Evolutionary conservation across 1,140 invertebrate species (phyloP), one percentile per base, ranked within the genome.

Genomic region (Samia ricini): DNA sequence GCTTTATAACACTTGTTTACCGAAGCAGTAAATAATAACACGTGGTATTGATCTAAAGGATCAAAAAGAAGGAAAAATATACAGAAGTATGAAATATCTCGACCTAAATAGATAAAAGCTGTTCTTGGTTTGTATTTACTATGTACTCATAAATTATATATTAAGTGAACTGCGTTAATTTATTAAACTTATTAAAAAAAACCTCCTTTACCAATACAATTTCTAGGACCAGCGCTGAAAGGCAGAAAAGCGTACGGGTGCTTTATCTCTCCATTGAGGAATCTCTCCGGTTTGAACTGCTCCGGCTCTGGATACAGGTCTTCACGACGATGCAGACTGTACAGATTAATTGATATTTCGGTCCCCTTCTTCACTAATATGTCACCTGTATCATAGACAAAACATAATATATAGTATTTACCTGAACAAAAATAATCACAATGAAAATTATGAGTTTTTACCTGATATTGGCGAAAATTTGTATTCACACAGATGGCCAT

Each of bases 211-310:
- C 93, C 94, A 60, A 95, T 94, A 72, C 94, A 95, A 72, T 95
- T 78, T 50, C 76, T 74, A 4, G 71, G 76, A 15, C 69, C 69
- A 10, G 64, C 64, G 21, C 61, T 67, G 51, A 71, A 67, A 5
- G 64, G 65, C 4, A 67, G 62, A 29, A 64, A 64, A 0, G 62
- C 65, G 54, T 71, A 71, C 0, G 56, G 62, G 56, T 67, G 64
- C 51, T 51, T 62, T 2, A 29, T 49, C 15, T 94, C 66, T 92
- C 89, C 23, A 88, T 91, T 83, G 23, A 93, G 76, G 77, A 96
- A 96, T 54, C 95, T 89, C 24, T 96, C 94, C 0, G 95, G 95
- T 61, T 93, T 90, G 74, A 95, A 95, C 26, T 71, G 83, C 23
- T 94, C 88, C 3, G 95, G 92, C 6, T 95, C 91, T 0, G 91